Percentiles rank a stretch among this genome's conserved stretches.
phyloP scores from a whole-genome alignment of 92 coral and sea anemone genomes.

The Palythoa heliodiscus region DNA sequence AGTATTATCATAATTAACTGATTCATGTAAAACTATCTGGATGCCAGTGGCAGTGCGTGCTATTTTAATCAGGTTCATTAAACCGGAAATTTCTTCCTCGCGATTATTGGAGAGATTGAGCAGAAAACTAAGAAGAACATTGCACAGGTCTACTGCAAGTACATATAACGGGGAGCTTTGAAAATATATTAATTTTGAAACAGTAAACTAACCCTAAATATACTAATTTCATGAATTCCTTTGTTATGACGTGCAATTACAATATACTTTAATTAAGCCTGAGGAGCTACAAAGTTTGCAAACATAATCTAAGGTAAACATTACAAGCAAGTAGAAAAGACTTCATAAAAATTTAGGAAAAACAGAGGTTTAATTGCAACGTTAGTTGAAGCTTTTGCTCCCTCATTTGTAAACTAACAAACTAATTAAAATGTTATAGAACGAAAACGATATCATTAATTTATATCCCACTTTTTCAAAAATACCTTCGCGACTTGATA shows the following conservation, averaged over 20 bases:
- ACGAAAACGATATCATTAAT: background rate
- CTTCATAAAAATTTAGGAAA: background rate
- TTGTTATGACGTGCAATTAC: constrained; percentile 2
- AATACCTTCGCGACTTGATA: constrained; percentile 23
- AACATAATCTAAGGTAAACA: constrained; percentile 33
- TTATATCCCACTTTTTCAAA: no score
- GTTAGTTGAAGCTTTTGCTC: background rate
- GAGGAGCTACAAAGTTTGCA: constrained; percentile 30
- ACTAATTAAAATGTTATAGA: background rate
- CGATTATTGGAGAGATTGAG: no score
- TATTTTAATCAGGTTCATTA: background rate
- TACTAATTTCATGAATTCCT: background rate
- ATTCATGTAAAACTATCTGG: no score
- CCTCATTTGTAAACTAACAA: background rate
- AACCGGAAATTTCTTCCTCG: background rate
- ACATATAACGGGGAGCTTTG: no score
- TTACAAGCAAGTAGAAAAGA: background rate
- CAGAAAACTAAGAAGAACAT: no score
- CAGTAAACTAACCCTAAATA: background rate
- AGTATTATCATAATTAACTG: background rate
- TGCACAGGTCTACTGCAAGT: no score
- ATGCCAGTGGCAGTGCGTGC: background rate
- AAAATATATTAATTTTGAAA: background rate
- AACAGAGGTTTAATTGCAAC: background rate
- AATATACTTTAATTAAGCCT: background rate